Base-by-base conservation (phyloP, 2,797 vertebrate genomes). In the Alectoris magna region DNA sequence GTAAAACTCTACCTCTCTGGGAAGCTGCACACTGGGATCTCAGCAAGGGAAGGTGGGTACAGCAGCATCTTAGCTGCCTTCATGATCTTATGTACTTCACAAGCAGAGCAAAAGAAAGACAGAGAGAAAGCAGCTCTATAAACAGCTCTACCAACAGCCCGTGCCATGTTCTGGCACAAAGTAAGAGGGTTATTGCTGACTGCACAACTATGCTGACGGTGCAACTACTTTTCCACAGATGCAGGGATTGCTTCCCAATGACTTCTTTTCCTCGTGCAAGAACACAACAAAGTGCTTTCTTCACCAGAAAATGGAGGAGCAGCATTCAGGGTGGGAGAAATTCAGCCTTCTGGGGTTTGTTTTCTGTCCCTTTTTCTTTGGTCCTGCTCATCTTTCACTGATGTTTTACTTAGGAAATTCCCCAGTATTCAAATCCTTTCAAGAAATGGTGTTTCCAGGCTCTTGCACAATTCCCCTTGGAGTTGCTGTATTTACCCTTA, bases 391-490 rank as follows among this genome's bases (percentile, higher is more conserved):
- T 78, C 27, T 67, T 86, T 70, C 73, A 41, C 8, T 64, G 34
- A 43, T 72, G 15, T 64, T 95, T 94, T 55, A 81, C 70, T 95
- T 60, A 34, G 94, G 94, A 95, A 96, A 92, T 79, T 77, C 91
- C 89, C 79, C 34, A 29, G 15, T 39, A 48, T 43, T 87, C 55
- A 89, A 80, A 90, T 41, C 62, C 48, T 62, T 53, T 77, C 46
- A 92, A 92, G 55, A 79, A 73, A 66, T 27, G 3, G 46, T 71
- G 70, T 76, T 94, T 88, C 53, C 63, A 94, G 51, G 8, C 74
- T 88, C 91, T 96, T 96, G 92, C 95, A 84, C 76, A 96, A 96
- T 93, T 95, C 91, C 83, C 92, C 73, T 86, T 88, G 85, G 94
- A 95, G 31, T 26, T 86, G 63, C n/a, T 41, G 39, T 34, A 55